These are phyloP conservation scores for Steinernema hermaphroditum DNA, from an alignment of 2,888 invertebrate species.

Conservation along the genomic window DNA sequence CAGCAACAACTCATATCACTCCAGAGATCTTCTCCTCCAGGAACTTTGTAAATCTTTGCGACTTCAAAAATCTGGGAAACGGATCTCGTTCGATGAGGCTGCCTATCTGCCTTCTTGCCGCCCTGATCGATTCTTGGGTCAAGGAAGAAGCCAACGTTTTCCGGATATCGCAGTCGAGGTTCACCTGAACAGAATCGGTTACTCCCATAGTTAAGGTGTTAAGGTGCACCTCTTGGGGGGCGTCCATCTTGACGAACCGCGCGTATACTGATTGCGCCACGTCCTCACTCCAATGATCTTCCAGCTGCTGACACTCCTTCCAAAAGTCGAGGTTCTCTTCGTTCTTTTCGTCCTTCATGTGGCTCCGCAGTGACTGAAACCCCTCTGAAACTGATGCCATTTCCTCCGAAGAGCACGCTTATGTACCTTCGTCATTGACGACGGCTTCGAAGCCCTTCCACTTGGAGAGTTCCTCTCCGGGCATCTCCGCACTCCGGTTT, in stretches of 20 bases:
- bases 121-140: not conserved
- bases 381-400: not conserved
- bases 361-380: slow-evolving; percentile 8
- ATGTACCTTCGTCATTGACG: slow-evolving; percentile 11
- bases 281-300: not conserved
- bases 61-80: not conserved
- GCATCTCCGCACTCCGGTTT: not conserved
- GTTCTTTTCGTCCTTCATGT: slow-evolving; percentile 24
- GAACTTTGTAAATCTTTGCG: not conserved
- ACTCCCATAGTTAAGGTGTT: not conserved
- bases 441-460: slow-evolving; percentile 2
- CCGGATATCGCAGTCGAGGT: slow-evolving; percentile 7
- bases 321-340: slow-evolving; percentile 26
- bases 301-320: not conserved
- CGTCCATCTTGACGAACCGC: not conserved
- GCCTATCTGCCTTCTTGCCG: not conserved
- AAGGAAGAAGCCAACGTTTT: not conserved
- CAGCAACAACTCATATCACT: not conserved
- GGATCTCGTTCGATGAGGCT: slow-evolving; percentile 1
- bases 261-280: not conserved
- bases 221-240: not conserved
- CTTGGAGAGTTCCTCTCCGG: not conserved
- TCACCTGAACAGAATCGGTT: not conserved
- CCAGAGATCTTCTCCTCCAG: not conserved
- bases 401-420: too few species aligned